Evolutionary conservation across 2,113 vertebrate genomes (phyloP), one percentile per base, ranked within the genome.

Genomic region (Abramis brama): DNA sequence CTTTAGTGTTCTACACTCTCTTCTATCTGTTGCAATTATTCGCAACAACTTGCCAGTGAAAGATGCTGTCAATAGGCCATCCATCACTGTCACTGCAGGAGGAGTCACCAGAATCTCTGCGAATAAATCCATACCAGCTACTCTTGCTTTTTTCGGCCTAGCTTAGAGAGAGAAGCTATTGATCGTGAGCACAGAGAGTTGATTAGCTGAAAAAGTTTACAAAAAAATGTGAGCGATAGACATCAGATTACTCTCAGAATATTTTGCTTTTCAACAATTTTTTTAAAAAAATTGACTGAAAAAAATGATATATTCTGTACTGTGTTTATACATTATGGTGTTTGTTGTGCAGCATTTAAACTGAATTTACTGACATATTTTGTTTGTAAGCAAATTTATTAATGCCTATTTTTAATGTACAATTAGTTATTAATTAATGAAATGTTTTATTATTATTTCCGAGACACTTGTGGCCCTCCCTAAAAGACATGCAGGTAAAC

Each of bases 11-110:
- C 81, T 50, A 86, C 87, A 80, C 25, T 43, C 57, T 70, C 50
- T 47, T n/a, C 78, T 71, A 91, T 91, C 89, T 45, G 89, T 88
- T 62, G 75, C 75, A 85, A 90, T 91, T 87, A 88, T 87, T 90
- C 80, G 87, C 86, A 86, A 86, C 89, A 85, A 85, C 5, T 82
- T 86, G 66, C 73, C 15, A 64, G 75, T 83, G 83, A 88, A 83
- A 82, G 88, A 77, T 19, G 11, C 73, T 80, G 89, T 91, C 91
- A 85, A 91, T 91, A 90, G 36, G 11, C 85, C 85, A 39, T 92
- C 87, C 80, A 59, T 92, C 91, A 89, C 79, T 77, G 81, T 89
- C 89, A 78, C 57, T 55, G 79, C 86, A 55, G 66, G 55, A 57
- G 19, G 55, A 75, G 75, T 84, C 82, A 9, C 11, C 30, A 8